phyloP scores from a whole-genome alignment of 1,140 invertebrate species.

The Drosophila setifemur region DNA sequence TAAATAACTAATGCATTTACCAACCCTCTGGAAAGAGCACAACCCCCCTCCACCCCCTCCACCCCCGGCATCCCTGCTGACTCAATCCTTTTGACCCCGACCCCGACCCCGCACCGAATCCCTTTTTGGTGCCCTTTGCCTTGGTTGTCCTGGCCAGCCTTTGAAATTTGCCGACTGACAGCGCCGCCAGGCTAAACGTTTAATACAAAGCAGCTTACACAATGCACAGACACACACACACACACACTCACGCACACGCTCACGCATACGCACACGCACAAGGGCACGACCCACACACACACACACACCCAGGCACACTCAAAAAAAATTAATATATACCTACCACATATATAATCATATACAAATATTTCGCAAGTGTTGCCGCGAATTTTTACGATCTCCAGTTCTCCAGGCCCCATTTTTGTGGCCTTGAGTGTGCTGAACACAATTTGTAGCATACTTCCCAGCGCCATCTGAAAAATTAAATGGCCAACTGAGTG shows the following conservation, averaged over 20 bases:
- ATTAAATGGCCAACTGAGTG: slow-evolving; percentile 38
- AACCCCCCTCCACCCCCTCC: not conserved
- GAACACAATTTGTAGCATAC: slow-evolving; percentile 38
- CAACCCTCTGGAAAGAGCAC: slow-evolving; percentile 7
- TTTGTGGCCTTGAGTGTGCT: not conserved
- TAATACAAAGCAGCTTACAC: slow-evolving; percentile 54
- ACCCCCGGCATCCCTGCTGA: not conserved
- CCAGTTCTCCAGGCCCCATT: too few species aligned
- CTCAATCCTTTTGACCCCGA: not conserved
- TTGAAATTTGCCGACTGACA: slow-evolving; percentile 63
- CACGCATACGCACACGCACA: not conserved
- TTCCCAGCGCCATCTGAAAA: slow-evolving; percentile 29
- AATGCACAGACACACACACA: not conserved
- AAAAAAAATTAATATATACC: not conserved
- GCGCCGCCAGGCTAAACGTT: slow-evolving; percentile 52
- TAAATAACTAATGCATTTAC: slow-evolving; percentile 75
- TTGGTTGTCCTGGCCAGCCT: slow-evolving; percentile 45
- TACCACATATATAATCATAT: not conserved
- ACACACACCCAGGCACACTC: not conserved
- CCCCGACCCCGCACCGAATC: too few species aligned
- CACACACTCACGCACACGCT: not conserved
- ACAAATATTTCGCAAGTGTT: not conserved
- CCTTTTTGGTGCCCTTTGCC: slow-evolving; percentile 21
- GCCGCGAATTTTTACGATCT: too few species aligned
- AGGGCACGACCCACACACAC: not conserved